Evolutionary conservation across 2,888 invertebrate species (phyloP).

Genomic region (Tenodera sinensis): DNA sequence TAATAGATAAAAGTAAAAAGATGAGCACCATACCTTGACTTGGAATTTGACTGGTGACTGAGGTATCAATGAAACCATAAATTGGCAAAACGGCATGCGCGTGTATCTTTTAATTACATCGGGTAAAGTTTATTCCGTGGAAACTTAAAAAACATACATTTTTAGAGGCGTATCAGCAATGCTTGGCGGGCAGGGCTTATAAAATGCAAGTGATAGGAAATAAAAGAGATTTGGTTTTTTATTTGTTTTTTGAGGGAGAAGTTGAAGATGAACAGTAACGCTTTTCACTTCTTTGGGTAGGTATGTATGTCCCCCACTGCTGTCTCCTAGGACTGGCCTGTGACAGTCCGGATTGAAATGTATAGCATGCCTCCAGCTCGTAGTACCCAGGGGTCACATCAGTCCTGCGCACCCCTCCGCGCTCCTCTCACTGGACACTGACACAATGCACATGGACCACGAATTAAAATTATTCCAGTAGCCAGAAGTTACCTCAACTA

Average conservation of each 20-base stretch:
- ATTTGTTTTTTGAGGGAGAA: neutral
- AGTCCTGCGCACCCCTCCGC: constrained; percentile 15
- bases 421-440: neutral
- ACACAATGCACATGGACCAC: neutral
- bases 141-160: too few relatives aligned
- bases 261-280: neutral
- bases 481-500: neutral
- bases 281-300: neutral
- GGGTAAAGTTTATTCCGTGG: too few relatives aligned
- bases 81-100: too few relatives aligned
- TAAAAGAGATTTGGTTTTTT: neutral
- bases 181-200: too few relatives aligned
- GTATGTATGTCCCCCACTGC: neutral
- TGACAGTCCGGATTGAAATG: constrained; percentile 31
- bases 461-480: neutral
- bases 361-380: constrained; percentile 22
- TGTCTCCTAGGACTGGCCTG: neutral
- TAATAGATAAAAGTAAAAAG: too few relatives aligned
- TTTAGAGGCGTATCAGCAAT: too few relatives aligned
- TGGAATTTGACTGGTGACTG: too few relatives aligned
- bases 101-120: too few relatives aligned
- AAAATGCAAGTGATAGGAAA: too few relatives aligned
- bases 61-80: too few relatives aligned
- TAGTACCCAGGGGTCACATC: constrained; percentile 29
- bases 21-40: too few relatives aligned